Evolutionary conservation across 1,140 invertebrate species (phyloP), one percentile per base, ranked within the genome.

Genomic region (Copidosoma floridanum): DNA sequence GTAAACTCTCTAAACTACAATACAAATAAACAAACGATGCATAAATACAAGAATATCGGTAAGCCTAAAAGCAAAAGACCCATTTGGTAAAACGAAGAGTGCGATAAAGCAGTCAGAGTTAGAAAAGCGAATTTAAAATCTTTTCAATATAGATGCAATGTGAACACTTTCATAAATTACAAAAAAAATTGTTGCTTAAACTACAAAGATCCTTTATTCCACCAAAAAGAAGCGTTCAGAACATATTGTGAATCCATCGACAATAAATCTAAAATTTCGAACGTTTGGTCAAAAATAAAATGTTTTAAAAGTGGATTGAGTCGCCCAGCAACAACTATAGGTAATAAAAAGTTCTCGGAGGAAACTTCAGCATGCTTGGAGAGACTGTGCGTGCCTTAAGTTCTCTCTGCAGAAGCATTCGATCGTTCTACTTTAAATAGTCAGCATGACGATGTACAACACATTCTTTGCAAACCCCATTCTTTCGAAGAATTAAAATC

Each of bases 271-370:
- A 24, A 43, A 40, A 57, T 41, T 2, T 14, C 21, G 1, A 26
- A 57, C 18, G 54, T 57, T 12, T 57, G 54, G 54, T 16, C 46
- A 3, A 46, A 29, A 47, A 11, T n/a, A 12, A 47, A 57, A 57
- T 37, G 46, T 2, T 38, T 57, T n/a, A 46, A 46, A 47, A 46
- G 47, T 37, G 43, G 43, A 47, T 47, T 21, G 29, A 18, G n/a
- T 14, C 32, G 32, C 4, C 4, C 4, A 1, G 38, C 3, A 2
- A 2, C 20, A 23, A 35, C 14, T 35, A 20, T 18, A 14, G 14
- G 5, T 14, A 11, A 5, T 2, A 16, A 41, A 55, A 55, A 55
- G 8, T 12, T 14, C 32, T 23, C 41, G 1, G 18, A 24, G 7
- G 21, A 40, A 12, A 24, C n/a, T 3, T 29, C 38, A 50, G 35